A percentile compares a stretch with the other conserved stretches of the same genome.
Evolutionary conservation across 2,888 invertebrate species (phyloP).

Genomic region (Merodon equestris): DNA sequence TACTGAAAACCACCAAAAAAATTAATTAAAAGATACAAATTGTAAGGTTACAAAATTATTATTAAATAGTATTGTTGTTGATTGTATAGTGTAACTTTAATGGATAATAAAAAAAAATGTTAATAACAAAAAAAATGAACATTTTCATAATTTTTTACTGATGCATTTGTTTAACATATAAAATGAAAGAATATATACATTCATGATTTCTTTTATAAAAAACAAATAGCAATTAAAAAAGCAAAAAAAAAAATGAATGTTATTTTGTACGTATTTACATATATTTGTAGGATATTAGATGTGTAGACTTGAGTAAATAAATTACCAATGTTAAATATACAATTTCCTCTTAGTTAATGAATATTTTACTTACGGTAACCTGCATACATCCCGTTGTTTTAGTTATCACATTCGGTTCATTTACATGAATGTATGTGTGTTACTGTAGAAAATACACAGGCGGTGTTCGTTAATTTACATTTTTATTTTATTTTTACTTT

Average conservation of each 20-base stretch:
- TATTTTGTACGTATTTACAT: slow-evolving; percentile 69
- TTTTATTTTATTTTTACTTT: slow-evolving; percentile 38
- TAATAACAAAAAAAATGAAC: slow-evolving; percentile 43
- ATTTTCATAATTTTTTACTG: slow-evolving; percentile 68
- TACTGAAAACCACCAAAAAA: slow-evolving; percentile 57
- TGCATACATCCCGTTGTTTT: too few relatives aligned
- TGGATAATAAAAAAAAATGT: slow-evolving; percentile 60
- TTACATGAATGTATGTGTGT: slow-evolving; percentile 57
- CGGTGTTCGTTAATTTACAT: slow-evolving; percentile 17
- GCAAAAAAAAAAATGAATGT: slow-evolving; percentile 58
- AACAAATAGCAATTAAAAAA: slow-evolving; percentile 30
- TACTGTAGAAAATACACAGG: slow-evolving; percentile 22
- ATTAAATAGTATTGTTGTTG: slow-evolving; percentile 68
- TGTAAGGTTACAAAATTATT: slow-evolving; percentile 63
- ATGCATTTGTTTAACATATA: slow-evolving; percentile 47
- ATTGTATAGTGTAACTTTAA: slow-evolving; percentile 68
- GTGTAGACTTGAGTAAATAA: slow-evolving; percentile 62
- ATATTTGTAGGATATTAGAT: slow-evolving; percentile 65
- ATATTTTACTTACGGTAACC: too few relatives aligned
- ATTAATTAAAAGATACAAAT: slow-evolving; percentile 50
- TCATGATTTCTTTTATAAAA: slow-evolving; percentile 66
- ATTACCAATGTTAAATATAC: slow-evolving; percentile 60
- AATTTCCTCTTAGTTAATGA: not conserved
- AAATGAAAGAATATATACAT: slow-evolving; percentile 60
- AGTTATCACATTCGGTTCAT: slow-evolving; percentile 13